phyloP scores from a whole-genome alignment of 2,888 invertebrate genomes.

The Cloeon dipterum region DNA sequence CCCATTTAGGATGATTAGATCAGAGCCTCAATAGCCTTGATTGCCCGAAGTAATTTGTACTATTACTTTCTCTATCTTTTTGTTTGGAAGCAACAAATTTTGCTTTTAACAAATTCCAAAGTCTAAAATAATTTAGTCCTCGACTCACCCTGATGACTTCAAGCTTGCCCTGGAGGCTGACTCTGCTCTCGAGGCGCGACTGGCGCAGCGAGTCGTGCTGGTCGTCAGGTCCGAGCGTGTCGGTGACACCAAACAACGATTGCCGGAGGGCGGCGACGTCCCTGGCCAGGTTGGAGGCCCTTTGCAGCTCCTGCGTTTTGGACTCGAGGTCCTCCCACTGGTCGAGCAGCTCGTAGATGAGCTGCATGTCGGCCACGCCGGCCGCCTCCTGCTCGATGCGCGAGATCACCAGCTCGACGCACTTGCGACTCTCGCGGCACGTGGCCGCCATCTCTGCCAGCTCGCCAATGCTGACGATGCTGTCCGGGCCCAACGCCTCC shows the following conservation, averaged over 20 bases:
- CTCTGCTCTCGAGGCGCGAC: not conserved
- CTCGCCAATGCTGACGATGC: not conserved
- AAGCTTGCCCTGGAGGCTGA: not conserved
- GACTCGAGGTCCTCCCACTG: slow-evolving; percentile 25
- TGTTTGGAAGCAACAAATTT: too few species aligned
- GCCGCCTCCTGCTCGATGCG: not conserved
- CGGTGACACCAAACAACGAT: slow-evolving; percentile 7
- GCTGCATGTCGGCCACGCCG: not conserved
- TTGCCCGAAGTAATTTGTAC: too few species aligned
- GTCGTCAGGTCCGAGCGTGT: too few species aligned
- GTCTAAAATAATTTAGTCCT: too few species aligned
- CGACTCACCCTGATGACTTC: not conserved
- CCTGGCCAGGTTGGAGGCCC: slow-evolving; percentile 15
- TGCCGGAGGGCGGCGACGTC: slow-evolving; percentile 17
- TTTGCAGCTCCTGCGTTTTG: slow-evolving; percentile 18
- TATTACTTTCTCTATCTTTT: too few species aligned
- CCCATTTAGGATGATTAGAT: too few species aligned
- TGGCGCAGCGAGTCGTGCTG: too few species aligned
- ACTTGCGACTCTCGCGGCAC: slow-evolving; percentile 67
- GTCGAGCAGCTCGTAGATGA: slow-evolving; percentile 17
- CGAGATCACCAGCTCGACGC: slow-evolving; percentile 14
- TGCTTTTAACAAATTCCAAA: too few species aligned
- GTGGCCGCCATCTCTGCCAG: slow-evolving; percentile 54
- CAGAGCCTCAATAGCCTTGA: too few species aligned
- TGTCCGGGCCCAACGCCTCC: not conserved